phyloP scores from a whole-genome alignment of 2,113 vertebrate species.

The Coturnix japonica region DNA sequence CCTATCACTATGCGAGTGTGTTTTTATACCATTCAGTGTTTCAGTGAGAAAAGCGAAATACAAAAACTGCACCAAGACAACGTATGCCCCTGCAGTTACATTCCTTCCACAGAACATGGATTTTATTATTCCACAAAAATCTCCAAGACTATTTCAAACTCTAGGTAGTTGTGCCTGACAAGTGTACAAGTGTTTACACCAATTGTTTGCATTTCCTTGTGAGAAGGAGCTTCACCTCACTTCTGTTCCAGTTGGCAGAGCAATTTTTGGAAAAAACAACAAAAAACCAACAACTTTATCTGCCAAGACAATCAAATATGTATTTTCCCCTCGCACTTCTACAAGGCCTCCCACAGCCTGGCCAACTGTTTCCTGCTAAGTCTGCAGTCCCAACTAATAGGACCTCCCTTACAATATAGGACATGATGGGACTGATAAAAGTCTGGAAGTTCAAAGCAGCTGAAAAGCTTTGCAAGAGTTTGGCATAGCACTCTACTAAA shows the following conservation, averaged over 20 bases:
- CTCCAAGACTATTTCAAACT: not conserved
- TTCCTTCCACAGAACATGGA: not conserved
- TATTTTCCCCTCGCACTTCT: not conserved
- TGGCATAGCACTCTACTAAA: not conserved
- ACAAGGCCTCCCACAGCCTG: not conserved
- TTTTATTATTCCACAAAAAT: not conserved
- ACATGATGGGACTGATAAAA: not conserved
- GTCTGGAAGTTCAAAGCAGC: not conserved
- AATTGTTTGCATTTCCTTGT: not conserved
- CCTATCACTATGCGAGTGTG: no score
- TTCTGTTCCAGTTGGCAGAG: not conserved
- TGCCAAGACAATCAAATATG: not conserved
- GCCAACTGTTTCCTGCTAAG: not conserved
- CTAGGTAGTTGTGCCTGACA: not conserved
- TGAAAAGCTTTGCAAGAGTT: not conserved
- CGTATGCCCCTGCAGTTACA: not conserved
- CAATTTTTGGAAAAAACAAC: not conserved
- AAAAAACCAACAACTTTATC: not conserved
- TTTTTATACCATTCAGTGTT: accelerated
- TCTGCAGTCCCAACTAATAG: not conserved
- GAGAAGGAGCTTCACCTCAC: not conserved
- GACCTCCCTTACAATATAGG: not conserved
- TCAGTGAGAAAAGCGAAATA: not conserved
- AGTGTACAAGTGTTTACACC: accelerated
- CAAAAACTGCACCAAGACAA: not conserved